phyloP scores from a whole-genome alignment of 2,113 vertebrate genomes.

The Ctenodactylus gundi region DNA sequence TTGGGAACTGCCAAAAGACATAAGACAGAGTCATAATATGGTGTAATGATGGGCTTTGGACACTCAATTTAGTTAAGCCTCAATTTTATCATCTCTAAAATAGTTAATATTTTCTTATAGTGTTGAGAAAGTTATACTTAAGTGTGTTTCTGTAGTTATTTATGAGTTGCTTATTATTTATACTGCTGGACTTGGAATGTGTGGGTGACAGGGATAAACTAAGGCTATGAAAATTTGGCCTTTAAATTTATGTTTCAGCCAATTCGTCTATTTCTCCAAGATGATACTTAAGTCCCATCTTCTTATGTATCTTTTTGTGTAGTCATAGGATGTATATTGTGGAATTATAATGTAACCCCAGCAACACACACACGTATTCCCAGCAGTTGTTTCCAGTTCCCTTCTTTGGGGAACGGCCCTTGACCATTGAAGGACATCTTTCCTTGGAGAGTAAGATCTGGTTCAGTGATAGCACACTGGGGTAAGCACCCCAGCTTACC shows the following conservation, averaged over 20 bases:
- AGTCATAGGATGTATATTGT: not conserved
- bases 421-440: not conserved
- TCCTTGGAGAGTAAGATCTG: constrained; percentile 3
- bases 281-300: not conserved
- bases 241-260: constrained; percentile 27
- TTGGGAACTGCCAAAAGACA: not conserved
- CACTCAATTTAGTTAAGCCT: not conserved
- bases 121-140: not conserved
- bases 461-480: not conserved
- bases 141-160: not conserved
- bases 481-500: not conserved
- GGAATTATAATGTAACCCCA: not conserved
- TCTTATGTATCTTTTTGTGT: not conserved
- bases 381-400: not conserved
- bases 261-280: constrained; percentile 19
- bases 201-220: not conserved
- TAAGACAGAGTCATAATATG: not conserved
- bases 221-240: constrained; percentile 2
- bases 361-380: not conserved
- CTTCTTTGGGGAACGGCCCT: not conserved
- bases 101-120: not conserved
- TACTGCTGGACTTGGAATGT: not conserved
- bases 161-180: not conserved
- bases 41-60: not conserved
- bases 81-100: constrained; percentile 41